Evolutionary conservation across 2,797 vertebrate species (phyloP).

Genomic region (Sphaeramia orbicularis): DNA sequence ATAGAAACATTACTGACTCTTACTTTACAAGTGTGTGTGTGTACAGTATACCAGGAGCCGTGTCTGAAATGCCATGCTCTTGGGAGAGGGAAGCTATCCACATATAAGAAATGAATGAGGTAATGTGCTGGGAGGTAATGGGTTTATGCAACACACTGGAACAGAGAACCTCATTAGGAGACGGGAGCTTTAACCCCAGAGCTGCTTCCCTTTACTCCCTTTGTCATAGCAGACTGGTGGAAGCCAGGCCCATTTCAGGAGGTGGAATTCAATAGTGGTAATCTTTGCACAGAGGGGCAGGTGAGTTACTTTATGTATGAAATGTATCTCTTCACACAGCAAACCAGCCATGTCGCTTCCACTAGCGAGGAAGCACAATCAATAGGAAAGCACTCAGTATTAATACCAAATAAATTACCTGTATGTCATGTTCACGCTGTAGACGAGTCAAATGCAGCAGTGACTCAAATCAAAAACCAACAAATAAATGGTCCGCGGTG

Average conservation of each 20-base stretch:
- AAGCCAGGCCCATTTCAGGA: slow-evolving; percentile 62
- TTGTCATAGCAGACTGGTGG: slow-evolving; percentile 67
- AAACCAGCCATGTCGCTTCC: slow-evolving; percentile 48
- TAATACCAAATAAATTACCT: slow-evolving; percentile 58
- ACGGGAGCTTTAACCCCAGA: slow-evolving; percentile 86
- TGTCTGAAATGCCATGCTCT: slow-evolving; percentile 89
- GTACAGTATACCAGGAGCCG: slow-evolving; percentile 79
- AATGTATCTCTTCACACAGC: slow-evolving; percentile 59
- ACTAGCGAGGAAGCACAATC: slow-evolving; percentile 49
- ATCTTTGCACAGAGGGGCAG: slow-evolving; percentile 55
- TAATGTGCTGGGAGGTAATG: slow-evolving; percentile 93
- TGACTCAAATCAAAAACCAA: slow-evolving; percentile 35
- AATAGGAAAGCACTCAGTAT: slow-evolving; percentile 64
- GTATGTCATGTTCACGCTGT: slow-evolving; percentile 43
- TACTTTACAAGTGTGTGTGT: slow-evolving; percentile 79
- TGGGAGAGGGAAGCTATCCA: slow-evolving; percentile 90
- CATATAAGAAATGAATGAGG: slow-evolving; percentile 93
- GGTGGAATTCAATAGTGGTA: slow-evolving; percentile 54
- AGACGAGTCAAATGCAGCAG: slow-evolving; percentile 5
- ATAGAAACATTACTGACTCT: slow-evolving; percentile 92
- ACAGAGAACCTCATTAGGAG: slow-evolving; percentile 87
- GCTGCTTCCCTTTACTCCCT: slow-evolving; percentile 63
- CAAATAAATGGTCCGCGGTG: slow-evolving; percentile 10
- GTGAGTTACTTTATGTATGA: slow-evolving; percentile 68
- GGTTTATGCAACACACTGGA: slow-evolving; percentile 89